Evolutionary conservation across 2,888 invertebrate genomes (phyloP).

Genomic region (Eubasilissa splendida): DNA sequence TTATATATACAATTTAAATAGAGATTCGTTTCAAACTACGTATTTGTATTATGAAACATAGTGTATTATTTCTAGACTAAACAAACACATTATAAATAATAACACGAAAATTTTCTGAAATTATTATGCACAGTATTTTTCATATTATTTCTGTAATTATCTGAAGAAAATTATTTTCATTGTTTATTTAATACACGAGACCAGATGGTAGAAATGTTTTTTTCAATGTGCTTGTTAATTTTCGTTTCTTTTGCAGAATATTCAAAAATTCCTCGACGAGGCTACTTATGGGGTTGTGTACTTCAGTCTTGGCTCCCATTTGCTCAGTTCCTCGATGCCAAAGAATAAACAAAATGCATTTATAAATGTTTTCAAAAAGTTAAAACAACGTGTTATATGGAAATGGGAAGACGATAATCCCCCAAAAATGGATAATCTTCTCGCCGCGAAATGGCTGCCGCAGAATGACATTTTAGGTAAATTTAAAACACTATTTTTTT

Average conservation of each 20-base stretch:
- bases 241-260: conserved; percentile 59
- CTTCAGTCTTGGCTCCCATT: conserved; percentile 65
- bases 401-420: conserved; percentile 65
- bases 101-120: too few species aligned
- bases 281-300: conserved; percentile 67
- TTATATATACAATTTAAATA: too few species aligned
- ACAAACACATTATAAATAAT: too few species aligned
- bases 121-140: too few species aligned
- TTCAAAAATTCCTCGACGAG: conserved; percentile 64
- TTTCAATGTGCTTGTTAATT: conserved; percentile 58
- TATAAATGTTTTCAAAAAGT: conserved; percentile 60
- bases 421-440: conserved; percentile 63
- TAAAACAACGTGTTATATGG: conserved; percentile 65
- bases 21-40: too few species aligned
- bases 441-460: conserved; percentile 66
- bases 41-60: too few species aligned
- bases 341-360: conserved; percentile 60
- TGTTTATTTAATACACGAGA: too few species aligned
- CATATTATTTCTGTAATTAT: too few species aligned
- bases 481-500: conserved; percentile 8
- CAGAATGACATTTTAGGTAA: conserved; percentile 65
- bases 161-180: too few species aligned
- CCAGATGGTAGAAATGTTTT: background rate
- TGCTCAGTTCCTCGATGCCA: conserved; percentile 60
- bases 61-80: too few species aligned